A percentile compares a stretch with the other conserved stretches of the same genome.
Conservation (phyloP, 1,140 invertebrate genomes). For the Heliconius nattereri region DNA sequence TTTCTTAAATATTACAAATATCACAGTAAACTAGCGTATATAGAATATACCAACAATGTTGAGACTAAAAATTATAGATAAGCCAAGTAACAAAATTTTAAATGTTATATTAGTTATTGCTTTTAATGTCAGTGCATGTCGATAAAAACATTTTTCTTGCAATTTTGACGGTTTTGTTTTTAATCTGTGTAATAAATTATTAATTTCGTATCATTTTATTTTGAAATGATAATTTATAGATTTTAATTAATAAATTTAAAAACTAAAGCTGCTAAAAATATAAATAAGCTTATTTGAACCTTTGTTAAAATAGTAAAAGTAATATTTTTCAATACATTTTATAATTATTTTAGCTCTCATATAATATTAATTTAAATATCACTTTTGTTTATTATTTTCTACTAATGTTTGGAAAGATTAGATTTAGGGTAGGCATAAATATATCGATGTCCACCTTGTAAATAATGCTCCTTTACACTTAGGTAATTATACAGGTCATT, state of each 20-base stretch:
- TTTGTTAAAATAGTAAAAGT: background rate
- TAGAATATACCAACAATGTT: slow-evolving; percentile 8
- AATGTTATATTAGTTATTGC: slow-evolving; percentile 11
- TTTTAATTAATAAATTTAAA: background rate
- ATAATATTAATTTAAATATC: background rate
- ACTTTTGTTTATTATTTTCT: slow-evolving; percentile 8
- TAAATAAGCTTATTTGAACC: background rate
- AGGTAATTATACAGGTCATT: slow-evolving; percentile 77
- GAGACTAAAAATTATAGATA: slow-evolving; percentile 8
- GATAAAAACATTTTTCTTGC: background rate
- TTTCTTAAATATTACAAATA: background rate
- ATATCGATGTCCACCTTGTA: slow-evolving; percentile 75
- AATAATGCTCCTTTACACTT: slow-evolving; percentile 78
- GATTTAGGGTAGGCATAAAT: slow-evolving; percentile 60
- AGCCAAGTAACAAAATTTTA: slow-evolving; percentile 2
- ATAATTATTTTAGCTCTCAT: slow-evolving; percentile 16
- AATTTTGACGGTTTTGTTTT: slow-evolving; percentile 4
- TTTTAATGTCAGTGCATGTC: slow-evolving; percentile 15
- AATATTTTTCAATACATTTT: slow-evolving; percentile 8
- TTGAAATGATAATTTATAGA: background rate
- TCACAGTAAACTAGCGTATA: background rate
- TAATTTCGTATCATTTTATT: background rate
- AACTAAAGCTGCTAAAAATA: background rate
- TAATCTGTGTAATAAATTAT: background rate
- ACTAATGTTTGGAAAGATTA: slow-evolving; percentile 42